Evolutionary conservation across 1,140 invertebrate species (phyloP).

Genomic region (Pantala flavescens): DNA sequence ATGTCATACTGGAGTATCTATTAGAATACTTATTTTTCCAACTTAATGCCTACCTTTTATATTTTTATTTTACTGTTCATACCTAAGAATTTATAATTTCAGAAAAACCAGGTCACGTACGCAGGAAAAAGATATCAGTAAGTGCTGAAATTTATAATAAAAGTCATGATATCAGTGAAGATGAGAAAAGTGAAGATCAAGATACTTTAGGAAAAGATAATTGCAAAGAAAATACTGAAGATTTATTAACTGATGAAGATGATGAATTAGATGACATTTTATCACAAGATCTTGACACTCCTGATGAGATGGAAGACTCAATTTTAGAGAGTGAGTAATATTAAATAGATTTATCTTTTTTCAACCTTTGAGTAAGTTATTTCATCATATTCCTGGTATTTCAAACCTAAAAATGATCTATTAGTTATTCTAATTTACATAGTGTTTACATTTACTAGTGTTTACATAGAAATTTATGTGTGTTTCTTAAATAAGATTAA

Average conservation of each 20-base stretch:
- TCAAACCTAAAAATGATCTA: no score
- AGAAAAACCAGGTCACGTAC: conserved; percentile 7
- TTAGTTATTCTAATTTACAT: no score
- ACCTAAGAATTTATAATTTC: background rate
- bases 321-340: conserved; percentile 33
- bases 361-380: background rate
- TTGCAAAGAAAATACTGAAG: conserved; percentile 24
- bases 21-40: no score
- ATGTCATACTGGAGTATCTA: no score
- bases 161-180: conserved; percentile 12
- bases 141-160: conserved; percentile 28
- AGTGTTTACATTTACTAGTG: no score
- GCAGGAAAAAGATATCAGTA: conserved; percentile 31
- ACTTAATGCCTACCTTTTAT: no score
- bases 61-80: no score
- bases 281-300: conserved; percentile 32
- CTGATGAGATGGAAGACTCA: conserved; percentile 39
- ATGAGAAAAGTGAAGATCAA: conserved; percentile 25
- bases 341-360: background rate
- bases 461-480: no score
- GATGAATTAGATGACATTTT: conserved; percentile 29
- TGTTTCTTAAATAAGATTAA: no score
- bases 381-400: no score
- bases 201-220: conserved; percentile 17
- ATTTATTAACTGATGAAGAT: conserved; percentile 26